Evolutionary conservation across 2,113 vertebrate species (phyloP).

Genomic region (Astatoreochromis straeleni): DNA sequence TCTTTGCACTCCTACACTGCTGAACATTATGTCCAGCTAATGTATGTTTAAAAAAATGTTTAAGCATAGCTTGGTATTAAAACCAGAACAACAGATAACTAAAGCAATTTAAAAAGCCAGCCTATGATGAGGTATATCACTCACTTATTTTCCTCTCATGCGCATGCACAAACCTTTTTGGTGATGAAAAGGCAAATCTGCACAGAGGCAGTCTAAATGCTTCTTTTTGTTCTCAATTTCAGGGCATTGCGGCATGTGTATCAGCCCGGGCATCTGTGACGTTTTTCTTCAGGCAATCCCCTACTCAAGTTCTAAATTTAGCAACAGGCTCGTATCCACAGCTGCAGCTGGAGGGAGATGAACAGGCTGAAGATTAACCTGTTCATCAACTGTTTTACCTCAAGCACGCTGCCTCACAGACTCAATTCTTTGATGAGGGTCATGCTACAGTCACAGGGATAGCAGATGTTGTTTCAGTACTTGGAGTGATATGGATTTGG

Average conservation of each 20-base stretch:
- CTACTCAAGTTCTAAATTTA: conserved; percentile 39
- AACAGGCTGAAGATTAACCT: conserved; percentile 10
- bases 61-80: not conserved
- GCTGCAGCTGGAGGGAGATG: conserved; percentile 38
- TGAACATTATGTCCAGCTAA: not conserved
- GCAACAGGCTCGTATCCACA: conserved; percentile 6
- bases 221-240: not conserved
- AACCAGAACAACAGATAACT: not conserved
- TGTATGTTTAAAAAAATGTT: not conserved
- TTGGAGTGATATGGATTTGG: conserved; percentile 17
- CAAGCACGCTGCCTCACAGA: not conserved
- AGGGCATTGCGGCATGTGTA: conserved; percentile 1
- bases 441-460: not conserved
- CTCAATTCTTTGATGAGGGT: not conserved
- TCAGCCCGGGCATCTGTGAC: conserved; percentile 17
- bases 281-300: conserved; percentile 49
- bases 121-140: not conserved
- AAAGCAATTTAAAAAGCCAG: not conserved
- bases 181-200: not conserved
- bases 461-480: not conserved
- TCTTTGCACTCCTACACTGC: not conserved
- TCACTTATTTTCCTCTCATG: not conserved
- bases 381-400: conserved; percentile 11
- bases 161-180: not conserved
- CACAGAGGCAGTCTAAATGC: not conserved